phyloP scores from a whole-genome alignment of 2,113 vertebrate species.

The Capreolus pygargus region DNA sequence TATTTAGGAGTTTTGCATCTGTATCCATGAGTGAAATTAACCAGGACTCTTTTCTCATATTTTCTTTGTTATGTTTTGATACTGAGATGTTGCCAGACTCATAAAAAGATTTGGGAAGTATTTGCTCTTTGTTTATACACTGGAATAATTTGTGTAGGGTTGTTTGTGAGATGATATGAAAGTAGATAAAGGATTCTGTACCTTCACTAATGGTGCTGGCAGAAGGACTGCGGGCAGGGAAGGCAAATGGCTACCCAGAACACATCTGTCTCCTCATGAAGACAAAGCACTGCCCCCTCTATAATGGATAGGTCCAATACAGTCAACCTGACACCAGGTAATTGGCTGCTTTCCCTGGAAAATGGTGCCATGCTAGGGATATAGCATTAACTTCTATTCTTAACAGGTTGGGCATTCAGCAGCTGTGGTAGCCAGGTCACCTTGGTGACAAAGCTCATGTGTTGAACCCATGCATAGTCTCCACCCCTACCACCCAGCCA shows the following conservation, averaged over 20 bases:
- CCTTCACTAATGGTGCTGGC: background rate
- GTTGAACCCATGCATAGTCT: background rate
- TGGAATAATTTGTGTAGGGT: background rate
- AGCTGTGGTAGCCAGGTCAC: background rate
- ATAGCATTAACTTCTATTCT: too few relatives aligned
- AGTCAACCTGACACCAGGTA: background rate
- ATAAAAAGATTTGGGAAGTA: background rate
- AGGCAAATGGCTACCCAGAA: background rate
- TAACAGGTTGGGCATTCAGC: background rate
- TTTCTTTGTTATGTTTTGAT: background rate
- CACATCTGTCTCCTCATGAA: background rate
- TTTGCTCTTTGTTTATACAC: background rate
- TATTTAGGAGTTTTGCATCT: background rate
- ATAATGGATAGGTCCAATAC: accelerated
- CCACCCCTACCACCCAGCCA: background rate
- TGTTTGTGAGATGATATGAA: background rate
- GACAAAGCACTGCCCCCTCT: background rate
- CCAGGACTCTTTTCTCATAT: background rate
- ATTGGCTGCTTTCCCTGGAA: background rate
- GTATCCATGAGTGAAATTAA: background rate
- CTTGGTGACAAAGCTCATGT: background rate
- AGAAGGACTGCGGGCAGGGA: background rate
- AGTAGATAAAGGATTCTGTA: background rate
- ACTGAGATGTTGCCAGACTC: background rate
- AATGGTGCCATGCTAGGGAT: background rate